Base-by-base conservation (phyloP, 2,797 vertebrate species). In the Alectoris magna region DNA sequence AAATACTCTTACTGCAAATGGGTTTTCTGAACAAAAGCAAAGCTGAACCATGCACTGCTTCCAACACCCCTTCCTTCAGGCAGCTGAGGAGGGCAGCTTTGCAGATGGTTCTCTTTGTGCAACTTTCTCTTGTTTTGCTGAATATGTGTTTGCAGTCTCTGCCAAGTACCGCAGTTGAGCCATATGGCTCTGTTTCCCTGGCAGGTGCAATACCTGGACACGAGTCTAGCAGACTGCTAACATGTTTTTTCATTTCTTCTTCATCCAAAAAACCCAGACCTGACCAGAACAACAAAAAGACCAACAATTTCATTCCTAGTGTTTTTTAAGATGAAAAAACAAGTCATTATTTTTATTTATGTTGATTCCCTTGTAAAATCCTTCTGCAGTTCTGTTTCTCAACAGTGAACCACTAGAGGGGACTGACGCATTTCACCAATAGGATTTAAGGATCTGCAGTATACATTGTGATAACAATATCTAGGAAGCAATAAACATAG, bases 401-500 rank as follows among this genome's bases (percentile, higher is more conserved):
- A 92, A 56, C 44, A 58, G 4, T n/a, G 14, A 93, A 51, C 27
- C 13, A 10, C 36, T 66, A 8, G 13, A 73, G 58, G 48, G 48
- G 44, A n/a, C 5, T 55, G n/a, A 7, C 51, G 0, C 59, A 29
- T 92, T 79, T 90, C 66, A 55, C 53, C 58, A 41, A 8, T 13
- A 55, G 73, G 59, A 85, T 68, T 77, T 75, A 87, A 74, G 36
- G 53, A 38, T 83, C 72, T 90, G 55, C 59, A 41, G 15, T 78
- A 76, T 39, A 46, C 19, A 4, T 26, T 78, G 31, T 77, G 59
- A 81, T 85, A 68, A 36, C 67, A 18, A 41, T 9, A 44, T 38
- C 11, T 31, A 80, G 38, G 34, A 58, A 84, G 26, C 49, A 74
- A 77, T 68, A 91, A 76, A 36, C 14, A 49, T 14, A 43, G 43